Percentiles rank a stretch among this genome's conserved stretches.
Evolutionary conservation across 2,888 invertebrate species (phyloP).

Genomic region (Nymphalis polychloros): DNA sequence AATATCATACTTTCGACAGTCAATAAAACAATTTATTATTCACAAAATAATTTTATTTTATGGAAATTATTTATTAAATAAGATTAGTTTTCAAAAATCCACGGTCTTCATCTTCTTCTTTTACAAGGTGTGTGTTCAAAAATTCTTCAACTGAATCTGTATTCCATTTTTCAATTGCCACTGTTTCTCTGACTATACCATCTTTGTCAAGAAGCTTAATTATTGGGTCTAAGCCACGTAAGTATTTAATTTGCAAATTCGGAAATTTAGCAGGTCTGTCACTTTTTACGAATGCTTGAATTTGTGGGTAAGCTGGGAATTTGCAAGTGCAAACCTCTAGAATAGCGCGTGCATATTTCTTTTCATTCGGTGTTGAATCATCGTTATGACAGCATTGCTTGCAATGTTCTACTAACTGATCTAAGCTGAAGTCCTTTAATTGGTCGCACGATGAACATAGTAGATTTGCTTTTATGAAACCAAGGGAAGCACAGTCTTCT

Average conservation of each 20-base stretch:
- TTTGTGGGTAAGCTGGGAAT: constrained; percentile 98
- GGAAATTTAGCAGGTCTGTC: constrained; percentile 94
- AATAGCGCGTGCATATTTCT: constrained; percentile 94
- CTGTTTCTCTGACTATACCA: constrained; percentile 91
- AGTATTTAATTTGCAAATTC: constrained; percentile 95
- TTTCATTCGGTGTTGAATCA: constrained; percentile 83
- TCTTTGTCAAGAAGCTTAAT: constrained; percentile 94
- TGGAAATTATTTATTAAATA: constrained; percentile 53
- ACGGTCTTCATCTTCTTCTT: constrained; percentile 78
- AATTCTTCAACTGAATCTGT: constrained; percentile 99
- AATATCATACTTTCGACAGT: not conserved
- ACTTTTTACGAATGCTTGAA: constrained; percentile 98
- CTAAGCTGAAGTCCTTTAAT: constrained; percentile 87
- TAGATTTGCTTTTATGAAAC: constrained; percentile 92
- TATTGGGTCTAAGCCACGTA: constrained; percentile 95
- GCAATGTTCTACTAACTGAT: constrained; percentile 85
- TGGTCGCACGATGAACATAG: constrained; percentile 94
- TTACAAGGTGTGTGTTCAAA: constrained; percentile 91
- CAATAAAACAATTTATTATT: constrained; percentile 2
- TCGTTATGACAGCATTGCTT: constrained; percentile 91
- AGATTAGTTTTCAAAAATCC: constrained; percentile 84
- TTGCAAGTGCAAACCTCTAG: constrained; percentile 99
- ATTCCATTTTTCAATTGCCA: constrained; percentile 99
- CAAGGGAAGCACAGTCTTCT: constrained; percentile 92
- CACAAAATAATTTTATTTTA: constrained; percentile 15